Conservation (phyloP, 1,140 invertebrate genomes). For the Cyclina sinensis region DNA sequence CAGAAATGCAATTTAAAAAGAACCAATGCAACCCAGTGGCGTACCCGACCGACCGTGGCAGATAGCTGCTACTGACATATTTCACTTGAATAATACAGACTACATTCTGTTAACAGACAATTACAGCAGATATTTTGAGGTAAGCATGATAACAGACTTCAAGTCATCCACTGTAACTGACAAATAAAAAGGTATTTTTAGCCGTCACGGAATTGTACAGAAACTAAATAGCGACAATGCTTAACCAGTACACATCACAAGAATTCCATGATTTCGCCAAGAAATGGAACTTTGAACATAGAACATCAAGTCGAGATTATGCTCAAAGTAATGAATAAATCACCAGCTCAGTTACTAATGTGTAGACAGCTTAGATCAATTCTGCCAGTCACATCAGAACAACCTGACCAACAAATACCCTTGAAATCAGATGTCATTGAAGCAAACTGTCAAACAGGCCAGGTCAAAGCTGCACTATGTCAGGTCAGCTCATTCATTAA, state of each 20-base stretch:
- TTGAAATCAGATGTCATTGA: too few species aligned
- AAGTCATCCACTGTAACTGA: constrained; percentile 3
- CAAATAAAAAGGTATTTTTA: constrained; percentile 8
- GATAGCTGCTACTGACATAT: constrained; percentile 2
- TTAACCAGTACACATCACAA: too few species aligned
- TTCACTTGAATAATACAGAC: constrained; percentile 18
- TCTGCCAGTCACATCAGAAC: too few species aligned
- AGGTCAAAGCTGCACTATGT: too few species aligned
- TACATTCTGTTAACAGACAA: neutral
- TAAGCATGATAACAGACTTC: neutral
- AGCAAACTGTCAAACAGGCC: too few species aligned
- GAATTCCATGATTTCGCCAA: too few species aligned
- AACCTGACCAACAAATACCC: too few species aligned
- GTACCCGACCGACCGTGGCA: constrained; percentile 13
- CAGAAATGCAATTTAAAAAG: neutral
- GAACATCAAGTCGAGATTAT: too few species aligned
- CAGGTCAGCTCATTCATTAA: too few species aligned
- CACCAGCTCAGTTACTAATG: constrained; percentile 3
- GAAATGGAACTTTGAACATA: too few species aligned
- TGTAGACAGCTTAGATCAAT: neutral
- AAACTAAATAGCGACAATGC: too few species aligned
- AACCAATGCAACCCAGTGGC: neutral
- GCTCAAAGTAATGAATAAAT: too few species aligned
- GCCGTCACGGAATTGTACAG: neutral
- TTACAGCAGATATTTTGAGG: neutral